Percentiles rank a stretch among this genome's conserved stretches.
Conservation (phyloP, 2,888 invertebrate species). For the Apodemia mormo region DNA sequence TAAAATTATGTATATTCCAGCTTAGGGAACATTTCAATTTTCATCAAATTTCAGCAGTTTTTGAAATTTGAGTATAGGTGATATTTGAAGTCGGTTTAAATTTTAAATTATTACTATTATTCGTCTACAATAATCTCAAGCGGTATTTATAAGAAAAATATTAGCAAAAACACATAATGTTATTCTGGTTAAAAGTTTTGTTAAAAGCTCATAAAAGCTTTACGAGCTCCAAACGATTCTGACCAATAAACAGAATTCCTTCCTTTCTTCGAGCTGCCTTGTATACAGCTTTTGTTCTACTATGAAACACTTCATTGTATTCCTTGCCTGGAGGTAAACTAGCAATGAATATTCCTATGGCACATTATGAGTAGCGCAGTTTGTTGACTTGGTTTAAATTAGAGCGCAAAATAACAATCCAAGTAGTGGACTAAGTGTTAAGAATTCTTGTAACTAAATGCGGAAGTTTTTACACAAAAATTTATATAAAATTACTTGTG, state of each 20-base stretch:
- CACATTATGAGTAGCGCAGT: conserved; percentile 5
- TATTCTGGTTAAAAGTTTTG: too few species aligned
- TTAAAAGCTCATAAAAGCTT: conserved; percentile 10
- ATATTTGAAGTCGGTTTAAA: too few species aligned
- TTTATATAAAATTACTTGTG: too few species aligned
- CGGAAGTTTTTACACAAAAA: background rate
- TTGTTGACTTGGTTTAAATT: conserved; percentile 6
- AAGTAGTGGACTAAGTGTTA: conserved; percentile 1
- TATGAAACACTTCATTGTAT: conserved; percentile 6
- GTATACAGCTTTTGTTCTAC: conserved; percentile 12
- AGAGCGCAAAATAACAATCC: conserved; percentile 4
- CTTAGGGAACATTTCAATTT: too few species aligned
- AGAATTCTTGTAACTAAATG: background rate
- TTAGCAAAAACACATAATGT: too few species aligned
- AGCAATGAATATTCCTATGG: conserved; percentile 12
- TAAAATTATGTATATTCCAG: too few species aligned
- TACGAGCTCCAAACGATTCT: background rate
- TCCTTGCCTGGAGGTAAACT: background rate
- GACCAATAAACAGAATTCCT: conserved; percentile 9
- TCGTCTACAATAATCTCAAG: too few species aligned
- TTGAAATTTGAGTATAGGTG: too few species aligned
- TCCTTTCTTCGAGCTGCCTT: conserved; percentile 5
- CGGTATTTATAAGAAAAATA: too few species aligned
- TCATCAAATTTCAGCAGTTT: too few species aligned
- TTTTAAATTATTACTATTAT: too few species aligned